Percentiles rank a stretch among this genome's conserved stretches.
These are phyloP conservation scores for Drosophila busckii DNA, from an alignment of 1,140 invertebrate genomes.

Conservation along the genomic window DNA sequence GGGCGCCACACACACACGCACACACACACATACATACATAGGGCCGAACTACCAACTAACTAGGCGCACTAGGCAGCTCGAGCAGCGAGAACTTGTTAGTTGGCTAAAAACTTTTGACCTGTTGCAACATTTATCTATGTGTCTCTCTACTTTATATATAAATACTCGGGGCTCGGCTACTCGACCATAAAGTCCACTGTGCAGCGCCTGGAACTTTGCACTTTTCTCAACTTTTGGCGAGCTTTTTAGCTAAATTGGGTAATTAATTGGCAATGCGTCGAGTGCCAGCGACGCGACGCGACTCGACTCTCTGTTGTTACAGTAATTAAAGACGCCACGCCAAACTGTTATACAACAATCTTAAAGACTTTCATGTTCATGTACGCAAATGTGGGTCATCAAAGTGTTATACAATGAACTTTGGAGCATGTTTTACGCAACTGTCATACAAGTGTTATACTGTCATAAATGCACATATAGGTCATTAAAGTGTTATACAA, in stretches of 20 bases:
- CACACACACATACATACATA: too few species aligned
- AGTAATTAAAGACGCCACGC: too few species aligned
- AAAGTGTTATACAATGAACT: too few species aligned
- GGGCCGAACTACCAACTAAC: slow-evolving; percentile 44
- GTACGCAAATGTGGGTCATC: too few species aligned
- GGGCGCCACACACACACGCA: too few species aligned
- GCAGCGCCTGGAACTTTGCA: slow-evolving; percentile 15
- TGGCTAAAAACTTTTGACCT: slow-evolving; percentile 56
- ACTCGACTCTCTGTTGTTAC: too few species aligned
- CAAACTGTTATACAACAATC: too few species aligned
- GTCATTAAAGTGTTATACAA: neutral
- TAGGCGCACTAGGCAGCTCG: slow-evolving; percentile 19
- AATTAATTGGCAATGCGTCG: slow-evolving; percentile 60
- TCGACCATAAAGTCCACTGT: neutral
- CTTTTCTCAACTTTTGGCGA: slow-evolving; percentile 33
- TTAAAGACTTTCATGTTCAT: too few species aligned
- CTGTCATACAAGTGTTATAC: neutral
- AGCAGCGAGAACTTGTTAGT: slow-evolving; percentile 45
- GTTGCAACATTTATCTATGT: slow-evolving; percentile 47
- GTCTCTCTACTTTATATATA: too few species aligned
- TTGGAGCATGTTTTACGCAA: too few species aligned
- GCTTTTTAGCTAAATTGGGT: slow-evolving; percentile 59
- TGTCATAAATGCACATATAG: slow-evolving; percentile 3
- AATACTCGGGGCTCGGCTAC: neutral
- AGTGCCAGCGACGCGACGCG: slow-evolving; percentile 5